Evolutionary conservation across 2,797 vertebrate species (phyloP).

Genomic region (Sitta carolinensis): DNA sequence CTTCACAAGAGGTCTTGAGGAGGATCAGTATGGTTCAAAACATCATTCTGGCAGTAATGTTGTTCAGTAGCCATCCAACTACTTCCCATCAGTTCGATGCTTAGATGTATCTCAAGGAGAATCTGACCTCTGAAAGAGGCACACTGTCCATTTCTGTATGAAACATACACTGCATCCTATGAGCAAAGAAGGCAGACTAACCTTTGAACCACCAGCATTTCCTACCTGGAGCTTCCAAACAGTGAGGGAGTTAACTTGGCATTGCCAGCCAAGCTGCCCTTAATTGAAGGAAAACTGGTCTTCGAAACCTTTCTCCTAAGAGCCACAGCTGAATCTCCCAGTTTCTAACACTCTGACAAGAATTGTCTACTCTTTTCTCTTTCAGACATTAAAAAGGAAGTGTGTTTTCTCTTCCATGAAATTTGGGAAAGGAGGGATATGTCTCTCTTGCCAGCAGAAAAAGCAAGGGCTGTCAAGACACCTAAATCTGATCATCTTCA

Average conservation of each 20-base stretch:
- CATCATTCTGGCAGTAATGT: not conserved
- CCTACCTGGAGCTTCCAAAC: conserved; percentile 44
- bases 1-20: not conserved
- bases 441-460: conserved; percentile 28
- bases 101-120: not conserved
- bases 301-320: not conserved
- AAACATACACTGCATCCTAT: not conserved
- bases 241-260: conserved; percentile 19
- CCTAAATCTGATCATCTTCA: not conserved
- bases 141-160: not conserved
- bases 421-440: not conserved
- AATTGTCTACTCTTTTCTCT: not conserved
- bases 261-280: not conserved
- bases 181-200: not conserved
- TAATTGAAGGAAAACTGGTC: not conserved
- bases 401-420: not conserved
- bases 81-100: not conserved
- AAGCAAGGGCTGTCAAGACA: not conserved
- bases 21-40: not conserved
- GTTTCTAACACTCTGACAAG: not conserved
- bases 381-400: conserved; percentile 2
- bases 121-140: not conserved
- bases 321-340: not conserved
- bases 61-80: not conserved
- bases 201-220: not conserved